Base-by-base conservation (phyloP, 2,797 vertebrate species). In the Chrosomus eos region DNA sequence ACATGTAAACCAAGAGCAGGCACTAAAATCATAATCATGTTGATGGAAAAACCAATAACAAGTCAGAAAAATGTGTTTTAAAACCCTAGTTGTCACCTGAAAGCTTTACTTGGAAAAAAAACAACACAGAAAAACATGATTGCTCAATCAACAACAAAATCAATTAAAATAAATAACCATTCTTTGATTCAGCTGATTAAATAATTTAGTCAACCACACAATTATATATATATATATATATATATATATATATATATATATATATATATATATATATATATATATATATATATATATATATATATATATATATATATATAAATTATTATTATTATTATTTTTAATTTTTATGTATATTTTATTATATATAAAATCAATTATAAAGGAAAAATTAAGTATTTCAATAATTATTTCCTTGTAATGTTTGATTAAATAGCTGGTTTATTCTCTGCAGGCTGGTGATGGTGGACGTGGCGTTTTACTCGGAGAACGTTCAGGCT, bases 401-500 rank as follows among this genome's bases (percentile, higher is more conserved):
- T 38, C 7, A 38, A 38, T 38, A 38, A 38, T 38, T 38, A 38
- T 38, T 38, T 38, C 36, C 36, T 38, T 38, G 36, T 7, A 38
- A 38, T 38, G 6, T 38, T 38, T 6, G 6, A 38, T 38, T 38
- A 38, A 38, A 38, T 4, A 36, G 36, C 6, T 36, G 36, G 5
- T 36, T 36, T 36, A 19, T 26, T 26, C 66, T 53, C 7, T 66
- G 33, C 93, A 99, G 98, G 90, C 93, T 99, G 94, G 97, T 99
- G 76, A 96, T 97, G 91, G 97, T 97, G 76, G 98, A 99, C 87
- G 96, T 99, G 68, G 97, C 97, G 51, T 99, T 99, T 94, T 99
- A 98, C 96, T 96, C 96, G 19, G 98, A 97, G 96, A 99, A 98
- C 91, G 87, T 99, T 81, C 97, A 97, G 95, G 96, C 92, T 66